Evolutionary conservation across 1,140 invertebrate species (phyloP), one percentile per base, ranked within the genome.

Genomic region (Drosophila ficusphila): DNA sequence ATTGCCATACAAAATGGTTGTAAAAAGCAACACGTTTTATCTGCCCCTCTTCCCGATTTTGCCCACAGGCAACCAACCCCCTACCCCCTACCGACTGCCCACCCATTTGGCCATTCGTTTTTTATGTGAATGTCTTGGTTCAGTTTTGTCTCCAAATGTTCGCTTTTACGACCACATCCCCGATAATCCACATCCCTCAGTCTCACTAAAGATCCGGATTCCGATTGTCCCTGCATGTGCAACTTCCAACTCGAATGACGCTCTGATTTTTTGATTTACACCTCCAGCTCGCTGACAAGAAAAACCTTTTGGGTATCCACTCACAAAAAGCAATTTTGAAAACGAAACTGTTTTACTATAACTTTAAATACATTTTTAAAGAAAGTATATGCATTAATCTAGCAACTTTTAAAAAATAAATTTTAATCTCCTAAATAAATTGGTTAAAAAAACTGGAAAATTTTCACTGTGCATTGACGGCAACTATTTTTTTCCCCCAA

Each of bases 1-100:
- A 76, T 76, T 69, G 79, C 57, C 72, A 61, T 82, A 74, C 69
- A 73, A 82, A 74, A 65, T 62, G 76, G 54, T 38, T 75, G 60
- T 88, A 68, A 86, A 81, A 61, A 68, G 51, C 31, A 42, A 54
- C 61, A 81, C 58, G 49, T 68, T 69, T 57, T 61, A 72, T 64
- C 39, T 57, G 65, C 14, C 38, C 14, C 49, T 36, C 56, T 46
- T 46, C 60, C 39, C 21, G 54, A 16, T 61, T 64, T 64, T 12
- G 5, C 21, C 53, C 27, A 19, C 23, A 8, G 33, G 18, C 58
- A 18, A n/a, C 29, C 27, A n/a, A 12, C 11, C 39, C 16, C 14
- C 29, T 6, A 4, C 1, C 47, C 33, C 34, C n/a, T n/a, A n/a
- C n/a, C n/a, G 19, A 11, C 29, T 23, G n/a, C 12, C n/a, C 64